phyloP scores from a whole-genome alignment of 2,797 vertebrate genomes.

The Coluber constrictor region DNA sequence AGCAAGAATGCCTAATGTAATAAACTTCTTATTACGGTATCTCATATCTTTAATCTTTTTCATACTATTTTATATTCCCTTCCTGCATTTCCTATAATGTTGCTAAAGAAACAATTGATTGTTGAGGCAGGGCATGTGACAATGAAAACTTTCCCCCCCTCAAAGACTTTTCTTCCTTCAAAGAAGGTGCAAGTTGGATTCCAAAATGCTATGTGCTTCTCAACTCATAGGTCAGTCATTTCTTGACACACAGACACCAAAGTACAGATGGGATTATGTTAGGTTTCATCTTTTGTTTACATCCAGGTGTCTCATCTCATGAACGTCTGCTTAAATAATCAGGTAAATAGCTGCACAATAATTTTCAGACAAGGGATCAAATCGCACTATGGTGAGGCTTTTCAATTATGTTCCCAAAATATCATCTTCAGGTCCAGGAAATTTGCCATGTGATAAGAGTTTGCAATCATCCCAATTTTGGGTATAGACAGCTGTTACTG shows the following conservation, averaged over 20 bases:
- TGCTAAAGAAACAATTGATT: background rate
- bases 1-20: background rate
- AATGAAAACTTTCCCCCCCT: background rate
- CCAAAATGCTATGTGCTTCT: background rate
- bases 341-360: conserved; percentile 15
- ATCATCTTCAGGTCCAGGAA: conserved; percentile 11
- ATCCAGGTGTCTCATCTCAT: background rate
- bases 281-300: background rate
- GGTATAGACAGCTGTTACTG: conserved; percentile 8
- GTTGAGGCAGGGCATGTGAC: background rate
- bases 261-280: conserved; percentile 2
- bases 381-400: conserved; percentile 5
- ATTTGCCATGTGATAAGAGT: background rate
- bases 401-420: background rate
- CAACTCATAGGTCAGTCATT: background rate
- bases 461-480: background rate
- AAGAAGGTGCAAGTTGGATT: background rate
- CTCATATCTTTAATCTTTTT: background rate
- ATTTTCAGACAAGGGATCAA: conserved; percentile 22
- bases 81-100: background rate
- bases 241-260: background rate
- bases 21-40: background rate
- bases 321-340: background rate
- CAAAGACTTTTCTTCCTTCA: background rate
- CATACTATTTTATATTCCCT: background rate